These are phyloP conservation scores for Melangyna quadrimaculata DNA, from an alignment of 2,888 invertebrate genomes.

Conservation along the genomic window DNA sequence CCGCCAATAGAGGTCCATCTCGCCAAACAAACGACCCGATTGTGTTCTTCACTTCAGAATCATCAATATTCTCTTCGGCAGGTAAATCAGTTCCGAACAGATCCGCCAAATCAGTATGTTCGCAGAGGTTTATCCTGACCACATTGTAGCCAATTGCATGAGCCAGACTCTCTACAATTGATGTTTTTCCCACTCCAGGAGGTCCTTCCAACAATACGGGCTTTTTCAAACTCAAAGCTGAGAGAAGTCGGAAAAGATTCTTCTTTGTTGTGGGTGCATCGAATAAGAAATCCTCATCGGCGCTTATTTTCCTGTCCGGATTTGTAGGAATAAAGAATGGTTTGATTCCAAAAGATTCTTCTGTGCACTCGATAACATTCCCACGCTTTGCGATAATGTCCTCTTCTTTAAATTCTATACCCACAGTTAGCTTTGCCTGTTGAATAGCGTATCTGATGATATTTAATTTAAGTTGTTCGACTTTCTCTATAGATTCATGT, in stretches of 20 bases:
- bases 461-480: constrained; percentile 81
- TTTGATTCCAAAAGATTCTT: constrained; percentile 85
- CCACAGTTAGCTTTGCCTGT: constrained; percentile 82
- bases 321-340: constrained; percentile 86
- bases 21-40: constrained; percentile 96
- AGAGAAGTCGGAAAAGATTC: constrained; percentile 91
- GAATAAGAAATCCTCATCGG: constrained; percentile 85
- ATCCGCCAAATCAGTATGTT: constrained; percentile 99
- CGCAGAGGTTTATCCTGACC: constrained; percentile 97
- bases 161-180: constrained; percentile 94
- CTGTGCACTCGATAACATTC: constrained; percentile 69
- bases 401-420: constrained; percentile 78
- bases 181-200: constrained; percentile 99
- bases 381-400: constrained; percentile 80
- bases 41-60: constrained; percentile 73
- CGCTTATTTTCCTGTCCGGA: constrained; percentile 56
- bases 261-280: constrained; percentile 89
- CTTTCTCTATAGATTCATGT: constrained; percentile 84
- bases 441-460: constrained; percentile 84
- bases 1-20: constrained; percentile 96
- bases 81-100: constrained; percentile 99
- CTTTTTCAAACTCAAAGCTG: constrained; percentile 94
- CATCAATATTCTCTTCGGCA: constrained; percentile 87
- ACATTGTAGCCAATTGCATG: constrained; percentile 91
- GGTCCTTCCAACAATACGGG: constrained; percentile 97